Evolutionary conservation across 2,797 vertebrate genomes (phyloP), one percentile per base, ranked within the genome.

Genomic region (Aulostomus chinensis): DNA sequence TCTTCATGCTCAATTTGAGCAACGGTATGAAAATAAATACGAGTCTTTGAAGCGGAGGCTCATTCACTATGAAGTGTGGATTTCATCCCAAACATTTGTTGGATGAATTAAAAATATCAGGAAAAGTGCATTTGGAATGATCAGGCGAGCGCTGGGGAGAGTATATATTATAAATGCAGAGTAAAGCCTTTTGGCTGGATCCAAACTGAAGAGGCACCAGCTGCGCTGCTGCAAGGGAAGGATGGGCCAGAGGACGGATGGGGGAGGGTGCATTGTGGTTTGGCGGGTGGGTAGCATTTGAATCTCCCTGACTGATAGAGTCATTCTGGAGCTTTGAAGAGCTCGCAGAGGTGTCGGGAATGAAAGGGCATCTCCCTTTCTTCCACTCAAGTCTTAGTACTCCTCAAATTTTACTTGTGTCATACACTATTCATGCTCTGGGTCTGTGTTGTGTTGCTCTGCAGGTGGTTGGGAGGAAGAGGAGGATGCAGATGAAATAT

Each of bases 401-500:
- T 39, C 46, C 58, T 56, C 32, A 34, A 53, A 60, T 70, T 63
- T 49, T 45, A 68, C 70, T 67, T 48, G 42, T 43, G 61, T 56
- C 69, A 79, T 84, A 54, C 58, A 77, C 69, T 80, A 83, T 81
- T 86, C 72, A 86, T 77, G 80, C 53, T 57, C 55, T 17, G 76
- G 47, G 66, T 55, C 50, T 52, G 61, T 53, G 70, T 66, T 80
- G 66, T 65, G 58, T 47, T 55, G 56, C 76, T 70, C 73, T 56
- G 81, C 80, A 86, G 81, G 86, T 86, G 80, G 79, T 50, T 60
- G 53, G 54, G 68, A 63, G 61, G 68, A 75, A 60, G 64, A 63
- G 61, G 73, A 63, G 69, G 71, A 79, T 78, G 70, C 59, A 80
- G 77, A 88, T 87, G 76, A 86, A 88, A 86, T 86, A 88, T 86